phyloP scores from a whole-genome alignment of 1,140 invertebrate species.

The Colletes gigas region DNA sequence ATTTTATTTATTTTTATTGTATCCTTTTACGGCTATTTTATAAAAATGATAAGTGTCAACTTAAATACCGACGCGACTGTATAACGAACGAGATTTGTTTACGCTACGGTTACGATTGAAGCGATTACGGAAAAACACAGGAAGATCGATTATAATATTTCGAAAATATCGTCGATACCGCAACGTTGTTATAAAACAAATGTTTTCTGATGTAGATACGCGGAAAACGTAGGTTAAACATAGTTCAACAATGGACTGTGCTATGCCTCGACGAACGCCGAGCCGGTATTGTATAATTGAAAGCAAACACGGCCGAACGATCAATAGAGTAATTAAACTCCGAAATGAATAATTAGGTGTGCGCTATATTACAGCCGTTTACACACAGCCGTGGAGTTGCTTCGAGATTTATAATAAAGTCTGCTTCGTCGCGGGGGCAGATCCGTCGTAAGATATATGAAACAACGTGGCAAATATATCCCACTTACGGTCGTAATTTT shows the following conservation, averaged over 20 bases:
- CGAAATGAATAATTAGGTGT: conserved; percentile 37
- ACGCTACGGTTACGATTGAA: too few species aligned
- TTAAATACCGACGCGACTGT: too few species aligned
- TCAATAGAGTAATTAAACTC: conserved; percentile 48
- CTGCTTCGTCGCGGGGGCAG: not conserved
- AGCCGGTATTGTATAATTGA: conserved; percentile 46
- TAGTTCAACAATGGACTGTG: conserved; percentile 14
- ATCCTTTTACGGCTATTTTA: too few species aligned
- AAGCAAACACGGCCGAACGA: conserved; percentile 37
- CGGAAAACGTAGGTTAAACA: not conserved
- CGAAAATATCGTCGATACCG: not conserved
- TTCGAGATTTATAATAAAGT: not conserved
- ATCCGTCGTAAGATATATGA: not conserved
- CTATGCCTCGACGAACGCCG: not conserved
- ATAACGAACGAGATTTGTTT: too few species aligned
- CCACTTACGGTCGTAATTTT: not conserved
- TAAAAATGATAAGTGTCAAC: too few species aligned
- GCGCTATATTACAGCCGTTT: not conserved
- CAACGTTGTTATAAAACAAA: not conserved
- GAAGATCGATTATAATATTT: not conserved
- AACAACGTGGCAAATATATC: not conserved
- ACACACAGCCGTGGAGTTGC: not conserved
- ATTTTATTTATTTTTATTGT: too few species aligned
- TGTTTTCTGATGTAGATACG: not conserved
- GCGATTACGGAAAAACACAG: too few species aligned